These are phyloP conservation scores for Pongo abelii DNA, from an alignment of 2,113 vertebrate genomes.

Conservation along the genomic window DNA sequence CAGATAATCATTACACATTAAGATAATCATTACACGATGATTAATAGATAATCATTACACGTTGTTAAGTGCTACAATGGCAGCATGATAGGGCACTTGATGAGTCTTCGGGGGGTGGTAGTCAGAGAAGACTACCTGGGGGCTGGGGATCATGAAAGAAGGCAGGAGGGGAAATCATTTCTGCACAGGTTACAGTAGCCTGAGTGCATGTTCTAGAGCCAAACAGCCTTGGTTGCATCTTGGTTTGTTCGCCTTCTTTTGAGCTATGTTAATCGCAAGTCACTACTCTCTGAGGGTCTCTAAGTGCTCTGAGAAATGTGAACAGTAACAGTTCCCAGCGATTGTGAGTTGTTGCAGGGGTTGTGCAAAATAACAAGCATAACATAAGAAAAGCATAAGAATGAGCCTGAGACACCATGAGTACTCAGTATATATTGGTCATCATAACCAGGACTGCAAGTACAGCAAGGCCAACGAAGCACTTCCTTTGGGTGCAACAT, in stretches of 20 bases:
- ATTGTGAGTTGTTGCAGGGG: too few relatives aligned
- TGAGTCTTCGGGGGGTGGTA: neutral
- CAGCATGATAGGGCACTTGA: neutral
- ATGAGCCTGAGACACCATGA: neutral
- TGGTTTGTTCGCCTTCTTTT: neutral
- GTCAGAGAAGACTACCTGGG: neutral
- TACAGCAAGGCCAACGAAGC: neutral
- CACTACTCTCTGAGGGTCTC: neutral
- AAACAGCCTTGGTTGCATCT: neutral
- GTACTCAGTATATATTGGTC: neutral
- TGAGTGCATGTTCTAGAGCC: neutral
- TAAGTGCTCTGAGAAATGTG: neutral
- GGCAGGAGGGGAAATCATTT: neutral
- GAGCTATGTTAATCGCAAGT: neutral
- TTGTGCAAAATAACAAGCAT: neutral
- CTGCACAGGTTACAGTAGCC: neutral
- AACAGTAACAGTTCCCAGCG: neutral
- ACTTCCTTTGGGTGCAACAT: neutral
- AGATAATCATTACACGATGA: neutral
- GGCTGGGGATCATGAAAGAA: too few relatives aligned
- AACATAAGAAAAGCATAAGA: neutral
- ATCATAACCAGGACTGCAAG: neutral
- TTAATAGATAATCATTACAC: neutral
- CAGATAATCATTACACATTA: neutral
- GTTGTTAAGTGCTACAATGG: accelerated